phyloP scores from a whole-genome alignment of 2,113 vertebrate species.

The Ornithorhynchus anatinus region DNA sequence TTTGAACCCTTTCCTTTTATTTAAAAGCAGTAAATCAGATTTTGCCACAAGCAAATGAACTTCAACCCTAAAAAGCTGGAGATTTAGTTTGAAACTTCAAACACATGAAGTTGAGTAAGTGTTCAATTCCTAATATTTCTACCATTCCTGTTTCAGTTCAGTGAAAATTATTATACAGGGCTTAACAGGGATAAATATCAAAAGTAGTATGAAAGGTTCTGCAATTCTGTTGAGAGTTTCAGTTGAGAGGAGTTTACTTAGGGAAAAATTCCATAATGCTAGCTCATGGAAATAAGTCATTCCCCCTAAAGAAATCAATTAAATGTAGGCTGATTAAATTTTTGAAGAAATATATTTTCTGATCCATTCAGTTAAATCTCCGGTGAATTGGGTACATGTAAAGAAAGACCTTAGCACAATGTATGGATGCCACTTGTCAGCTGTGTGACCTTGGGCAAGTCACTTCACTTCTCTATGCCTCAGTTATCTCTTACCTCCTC shows the following conservation, averaged over 20 bases:
- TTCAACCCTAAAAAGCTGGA: background rate
- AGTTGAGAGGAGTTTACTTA: too few species aligned
- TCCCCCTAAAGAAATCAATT: background rate
- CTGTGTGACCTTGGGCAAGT: too few species aligned
- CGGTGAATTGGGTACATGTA: too few species aligned
- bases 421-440: too few species aligned
- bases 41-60: background rate
- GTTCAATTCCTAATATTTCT: background rate
- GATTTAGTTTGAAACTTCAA: background rate
- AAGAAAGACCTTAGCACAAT: too few species aligned
- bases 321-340: too few species aligned
- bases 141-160: background rate
- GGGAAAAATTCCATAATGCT: too few species aligned
- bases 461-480: too few species aligned
- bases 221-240: too few species aligned
- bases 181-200: background rate
- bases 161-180: background rate
- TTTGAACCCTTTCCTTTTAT: background rate
- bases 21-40: background rate
- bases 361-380: too few species aligned
- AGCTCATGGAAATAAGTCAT: background rate
- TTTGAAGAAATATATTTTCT: too few species aligned
- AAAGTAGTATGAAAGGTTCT: background rate
- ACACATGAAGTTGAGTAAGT: background rate
- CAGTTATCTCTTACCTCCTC: too few species aligned